Base-by-base conservation (phyloP, 1,140 invertebrate species). In the Amphibalanus amphitrite region DNA sequence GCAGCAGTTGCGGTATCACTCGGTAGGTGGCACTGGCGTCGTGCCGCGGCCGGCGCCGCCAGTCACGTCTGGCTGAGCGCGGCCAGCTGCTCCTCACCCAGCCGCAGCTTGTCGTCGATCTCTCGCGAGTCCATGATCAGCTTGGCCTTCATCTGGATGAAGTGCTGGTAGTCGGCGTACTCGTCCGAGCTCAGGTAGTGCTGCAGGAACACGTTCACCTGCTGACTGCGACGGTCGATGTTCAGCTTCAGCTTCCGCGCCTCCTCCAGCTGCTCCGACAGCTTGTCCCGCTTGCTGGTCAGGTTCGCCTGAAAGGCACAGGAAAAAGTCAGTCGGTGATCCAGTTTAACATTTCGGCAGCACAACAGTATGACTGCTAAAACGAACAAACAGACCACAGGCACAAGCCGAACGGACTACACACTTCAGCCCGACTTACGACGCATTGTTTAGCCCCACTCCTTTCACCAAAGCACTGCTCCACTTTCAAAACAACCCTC, bases 101-200 rank as follows among this genome's bases (percentile, higher is more conserved):
- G 82, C 77, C 90, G 89, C 73, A 95, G 91, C 81, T 92, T 92
- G 78, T 94, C 91, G 74, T 90, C 86, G 73, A 93, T 87, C 78
- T 93, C 90, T 75, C 90, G 84, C 71, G 87, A 84, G 78, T 93
- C 91, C 78, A 93, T 88, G 75, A 92, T 88, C 69, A 94, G 81
- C 81, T 91, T 92, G n/a, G 90, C 89, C 83, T 93, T 94, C 89
- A 92, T 93, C 77, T 90, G 90, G 75, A 93, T 89, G 79, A 92
- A 94, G 78, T 92, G 89, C 75, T 90, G 87, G 78, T 92, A 94
- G 76, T 93, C 90, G 29, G 87, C 86, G 78, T 87, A 90, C 76
- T 92, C 87, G 69, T 90, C 87, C 25, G 85, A 83, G 72, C 84
- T 85, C 71, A 95, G 82, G 80, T 90, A 89, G 78, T 90, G 88